These are phyloP conservation scores for Phenganax subtilis DNA, from an alignment of 92 coral and sea anemone species.

Conservation along the genomic window DNA sequence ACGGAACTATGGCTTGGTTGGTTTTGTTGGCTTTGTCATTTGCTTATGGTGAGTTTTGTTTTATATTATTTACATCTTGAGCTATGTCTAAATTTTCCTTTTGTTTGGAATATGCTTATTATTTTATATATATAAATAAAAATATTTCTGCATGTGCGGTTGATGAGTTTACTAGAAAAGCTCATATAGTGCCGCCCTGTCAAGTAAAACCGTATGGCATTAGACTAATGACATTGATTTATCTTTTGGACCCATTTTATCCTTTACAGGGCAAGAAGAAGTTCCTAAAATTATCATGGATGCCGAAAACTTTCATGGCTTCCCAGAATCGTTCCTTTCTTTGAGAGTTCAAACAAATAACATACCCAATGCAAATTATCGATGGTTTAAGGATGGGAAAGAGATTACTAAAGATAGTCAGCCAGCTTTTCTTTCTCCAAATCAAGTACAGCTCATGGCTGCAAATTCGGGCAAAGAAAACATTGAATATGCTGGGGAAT, in stretches of 20 bases:
- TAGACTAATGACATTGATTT: too few relatives aligned
- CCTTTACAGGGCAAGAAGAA: constrained; percentile 19
- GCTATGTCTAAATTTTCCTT: not conserved
- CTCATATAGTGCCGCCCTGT: too few relatives aligned
- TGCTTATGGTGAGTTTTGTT: constrained; percentile 15
- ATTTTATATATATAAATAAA: not conserved
- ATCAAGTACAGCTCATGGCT: not conserved
- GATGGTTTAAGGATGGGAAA: constrained; percentile 8
- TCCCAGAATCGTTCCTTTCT: not conserved
- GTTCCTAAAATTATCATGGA: constrained; percentile 23
- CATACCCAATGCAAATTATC: not conserved
- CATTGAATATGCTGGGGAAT: constrained; percentile 23
- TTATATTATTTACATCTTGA: not conserved
- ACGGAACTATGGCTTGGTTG: constrained; percentile 18
- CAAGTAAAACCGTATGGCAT: too few relatives aligned
- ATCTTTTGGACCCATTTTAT: too few relatives aligned
- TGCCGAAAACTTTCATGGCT: constrained; percentile 17
- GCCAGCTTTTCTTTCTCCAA: not conserved
- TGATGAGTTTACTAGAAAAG: too few relatives aligned
- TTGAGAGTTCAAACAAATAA: not conserved
- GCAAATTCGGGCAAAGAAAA: not conserved
- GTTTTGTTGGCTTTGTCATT: not conserved
- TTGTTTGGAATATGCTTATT: not conserved
- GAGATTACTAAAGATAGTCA: not conserved
- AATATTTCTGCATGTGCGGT: too few relatives aligned